A percentile compares a stretch with the other conserved stretches of the same genome.
Evolutionary conservation across 2,888 invertebrate species (phyloP).

Genomic region (Lamellibrachia columna): DNA sequence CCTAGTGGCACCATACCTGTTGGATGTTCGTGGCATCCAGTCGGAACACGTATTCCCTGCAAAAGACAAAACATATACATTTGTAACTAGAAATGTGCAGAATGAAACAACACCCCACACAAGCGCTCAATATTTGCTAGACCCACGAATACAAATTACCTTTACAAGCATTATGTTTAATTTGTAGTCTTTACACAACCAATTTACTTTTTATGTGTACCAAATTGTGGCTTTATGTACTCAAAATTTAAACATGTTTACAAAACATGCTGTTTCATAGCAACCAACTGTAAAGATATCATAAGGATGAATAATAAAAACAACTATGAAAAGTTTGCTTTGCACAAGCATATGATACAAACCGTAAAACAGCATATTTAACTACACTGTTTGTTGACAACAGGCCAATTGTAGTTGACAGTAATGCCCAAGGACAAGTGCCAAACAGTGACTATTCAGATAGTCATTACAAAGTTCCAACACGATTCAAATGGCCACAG

Average conservation of each 20-base stretch:
- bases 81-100: not conserved
- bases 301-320: not conserved
- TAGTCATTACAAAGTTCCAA: not conserved
- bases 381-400: too few species aligned
- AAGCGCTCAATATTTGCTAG: not conserved
- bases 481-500: conserved; percentile 3
- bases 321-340: not conserved
- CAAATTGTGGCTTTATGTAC: not conserved
- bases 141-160: too few species aligned
- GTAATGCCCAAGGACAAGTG: not conserved
- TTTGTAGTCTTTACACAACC: not conserved
- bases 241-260: not conserved
- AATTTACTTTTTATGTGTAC: not conserved
- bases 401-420: not conserved
- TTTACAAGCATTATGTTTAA: not conserved
- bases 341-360: too few species aligned
- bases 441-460: not conserved
- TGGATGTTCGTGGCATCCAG: not conserved
- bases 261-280: not conserved
- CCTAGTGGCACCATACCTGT: not conserved
- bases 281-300: not conserved
- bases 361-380: too few species aligned
- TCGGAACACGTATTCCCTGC: not conserved
- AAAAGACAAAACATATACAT: not conserved
- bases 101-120: not conserved